Evolutionary conservation across 2,113 vertebrate genomes (phyloP).

Genomic region (Polyodon spathula): DNA sequence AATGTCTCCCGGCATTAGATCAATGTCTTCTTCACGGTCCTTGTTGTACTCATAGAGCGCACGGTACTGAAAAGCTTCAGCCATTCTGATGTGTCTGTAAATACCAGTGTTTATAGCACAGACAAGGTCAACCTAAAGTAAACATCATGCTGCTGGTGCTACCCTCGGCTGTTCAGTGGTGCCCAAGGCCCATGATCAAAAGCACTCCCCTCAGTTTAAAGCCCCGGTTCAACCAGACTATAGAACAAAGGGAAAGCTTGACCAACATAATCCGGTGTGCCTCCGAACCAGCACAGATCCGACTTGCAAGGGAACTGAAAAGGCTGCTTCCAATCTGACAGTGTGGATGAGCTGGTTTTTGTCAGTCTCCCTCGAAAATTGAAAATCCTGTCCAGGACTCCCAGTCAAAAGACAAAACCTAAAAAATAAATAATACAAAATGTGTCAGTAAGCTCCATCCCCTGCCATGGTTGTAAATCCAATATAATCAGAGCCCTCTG

Average conservation of each 20-base stretch:
- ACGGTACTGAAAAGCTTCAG: constrained; percentile 80
- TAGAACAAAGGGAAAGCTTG: constrained; percentile 69
- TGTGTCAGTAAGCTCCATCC: too few species aligned
- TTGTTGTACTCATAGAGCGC: constrained; percentile 75
- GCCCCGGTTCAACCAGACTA: constrained; percentile 74
- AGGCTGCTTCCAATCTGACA: constrained; percentile 4
- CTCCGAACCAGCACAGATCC: constrained; percentile 30
- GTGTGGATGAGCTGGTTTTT: constrained; percentile 29
- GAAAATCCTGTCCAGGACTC: not conserved
- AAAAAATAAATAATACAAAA: not conserved
- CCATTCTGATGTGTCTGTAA: constrained; percentile 43
- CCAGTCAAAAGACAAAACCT: not conserved
- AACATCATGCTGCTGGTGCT: constrained; percentile 36
- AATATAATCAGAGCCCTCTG: too few species aligned
- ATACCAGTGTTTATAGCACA: constrained; percentile 11
- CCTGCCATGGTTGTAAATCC: too few species aligned
- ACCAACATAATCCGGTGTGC: constrained; percentile 74
- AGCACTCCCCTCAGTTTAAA: constrained; percentile 73
- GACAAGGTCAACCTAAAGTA: constrained; percentile 35
- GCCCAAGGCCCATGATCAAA: constrained; percentile 41
- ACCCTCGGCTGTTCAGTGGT: constrained; percentile 37
- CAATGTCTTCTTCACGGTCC: constrained; percentile 83
- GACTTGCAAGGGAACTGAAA: constrained; percentile 8
- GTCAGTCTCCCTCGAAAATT: constrained; percentile 19
- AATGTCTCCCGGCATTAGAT: constrained; percentile 73